Evolutionary conservation across 30 jellyfish, hydroid and myxozoan genomes (phyloP).

Genomic region (Cassiopea xamachana): DNA sequence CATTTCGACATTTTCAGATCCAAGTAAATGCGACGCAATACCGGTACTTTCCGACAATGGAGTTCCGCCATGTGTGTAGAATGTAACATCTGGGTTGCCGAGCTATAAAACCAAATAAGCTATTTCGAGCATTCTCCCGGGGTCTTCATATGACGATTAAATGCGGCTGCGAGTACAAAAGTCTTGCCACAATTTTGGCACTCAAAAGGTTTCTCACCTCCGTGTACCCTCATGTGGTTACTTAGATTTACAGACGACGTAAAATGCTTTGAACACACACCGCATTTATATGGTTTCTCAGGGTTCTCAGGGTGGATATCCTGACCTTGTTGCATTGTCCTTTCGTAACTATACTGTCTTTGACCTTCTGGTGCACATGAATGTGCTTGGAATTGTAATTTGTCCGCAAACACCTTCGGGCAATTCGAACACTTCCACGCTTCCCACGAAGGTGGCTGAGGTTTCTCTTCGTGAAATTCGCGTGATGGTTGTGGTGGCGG

Average conservation of each 20-base stretch:
- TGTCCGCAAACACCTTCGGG: conserved; percentile 74
- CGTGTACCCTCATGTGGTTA: conserved; percentile 91
- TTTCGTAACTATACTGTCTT: conserved; percentile 77
- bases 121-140: conserved; percentile 90
- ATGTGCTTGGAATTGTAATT: conserved; percentile 79
- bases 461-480: conserved; percentile 62
- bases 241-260: conserved; percentile 79
- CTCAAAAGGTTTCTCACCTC: conserved; percentile 67
- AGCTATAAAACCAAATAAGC: neutral
- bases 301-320: conserved; percentile 81
- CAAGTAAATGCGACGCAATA: neutral
- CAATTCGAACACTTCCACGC: conserved; percentile 90
- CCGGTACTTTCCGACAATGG: neutral
- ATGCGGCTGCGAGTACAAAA: conserved; percentile 64
- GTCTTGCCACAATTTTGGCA: conserved; percentile 88
- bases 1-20: neutral
- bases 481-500: conserved; percentile 54
- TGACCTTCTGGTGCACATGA: conserved; percentile 70
- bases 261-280: conserved; percentile 85
- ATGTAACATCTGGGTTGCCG: neutral
- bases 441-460: conserved; percentile 77
- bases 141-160: conserved; percentile 78
- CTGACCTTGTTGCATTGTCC: conserved; percentile 55
- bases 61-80: neutral
- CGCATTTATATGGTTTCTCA: conserved; percentile 90